phyloP scores from a whole-genome alignment of 2,797 vertebrate species.

The Selene dorsalis region DNA sequence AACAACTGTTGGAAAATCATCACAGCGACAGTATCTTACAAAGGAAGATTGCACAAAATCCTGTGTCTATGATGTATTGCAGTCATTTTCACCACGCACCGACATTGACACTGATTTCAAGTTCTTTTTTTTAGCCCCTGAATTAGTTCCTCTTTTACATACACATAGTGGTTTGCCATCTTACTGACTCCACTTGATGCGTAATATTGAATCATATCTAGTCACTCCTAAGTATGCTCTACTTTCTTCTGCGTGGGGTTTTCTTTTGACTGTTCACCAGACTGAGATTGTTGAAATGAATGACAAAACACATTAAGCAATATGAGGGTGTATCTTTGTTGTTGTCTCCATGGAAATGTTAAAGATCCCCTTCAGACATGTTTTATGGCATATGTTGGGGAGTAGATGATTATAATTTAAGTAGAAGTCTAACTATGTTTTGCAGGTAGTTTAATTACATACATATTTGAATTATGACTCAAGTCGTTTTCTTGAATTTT shows the following conservation, averaged over 20 bases:
- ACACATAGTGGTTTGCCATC: constrained; percentile 1
- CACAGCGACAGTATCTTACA: not conserved
- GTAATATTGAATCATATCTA: constrained; percentile 37
- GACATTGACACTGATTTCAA: not conserved
- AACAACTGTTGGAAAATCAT: not conserved
- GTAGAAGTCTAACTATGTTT: no score
- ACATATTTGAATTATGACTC: not conserved
- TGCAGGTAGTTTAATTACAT: not conserved
- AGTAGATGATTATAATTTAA: no score
- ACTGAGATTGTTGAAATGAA: constrained; percentile 18
- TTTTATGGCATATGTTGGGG: constrained; percentile 6
- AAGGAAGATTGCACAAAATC: not conserved
- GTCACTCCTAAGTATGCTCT: constrained; percentile 14
- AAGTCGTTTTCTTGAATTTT: not conserved
- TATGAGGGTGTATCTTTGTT: constrained; percentile 22
- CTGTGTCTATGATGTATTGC: not conserved
- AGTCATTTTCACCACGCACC: not conserved
- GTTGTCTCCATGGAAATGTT: constrained; percentile 27
- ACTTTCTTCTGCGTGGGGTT: not conserved
- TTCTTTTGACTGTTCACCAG: constrained; percentile 1
- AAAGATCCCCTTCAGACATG: not conserved
- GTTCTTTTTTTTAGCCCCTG: not conserved
- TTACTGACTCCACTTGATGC: not conserved
- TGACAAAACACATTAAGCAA: constrained; percentile 25
- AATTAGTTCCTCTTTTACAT: constrained; percentile 8